phyloP scores from a whole-genome alignment of 2,888 invertebrate genomes.

The Spilosoma lubricipeda region DNA sequence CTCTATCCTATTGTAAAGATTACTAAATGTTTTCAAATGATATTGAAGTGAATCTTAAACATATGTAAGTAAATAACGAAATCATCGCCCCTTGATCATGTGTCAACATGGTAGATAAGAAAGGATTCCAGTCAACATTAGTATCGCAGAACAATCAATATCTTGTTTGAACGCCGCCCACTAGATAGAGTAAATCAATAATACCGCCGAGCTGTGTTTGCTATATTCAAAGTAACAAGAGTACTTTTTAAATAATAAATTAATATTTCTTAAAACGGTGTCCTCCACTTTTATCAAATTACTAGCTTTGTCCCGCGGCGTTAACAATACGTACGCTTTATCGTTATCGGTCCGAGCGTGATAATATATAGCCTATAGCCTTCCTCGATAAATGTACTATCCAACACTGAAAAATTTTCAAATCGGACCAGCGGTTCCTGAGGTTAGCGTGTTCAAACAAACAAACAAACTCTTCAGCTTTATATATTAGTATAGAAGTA shows the following conservation, averaged over 20 bases:
- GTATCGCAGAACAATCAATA: conserved; percentile 74
- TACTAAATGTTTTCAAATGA: not conserved
- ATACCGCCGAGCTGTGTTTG: conserved; percentile 35
- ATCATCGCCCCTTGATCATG: conserved; percentile 44
- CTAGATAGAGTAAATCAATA: conserved; percentile 66
- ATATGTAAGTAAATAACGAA: conserved; percentile 24
- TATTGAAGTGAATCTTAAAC: conserved; percentile 5
- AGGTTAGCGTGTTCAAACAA: too few relatives aligned
- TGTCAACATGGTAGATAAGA: conserved; percentile 63
- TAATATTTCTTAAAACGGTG: too few relatives aligned
- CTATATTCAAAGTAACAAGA: not conserved
- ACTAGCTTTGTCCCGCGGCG: too few relatives aligned
- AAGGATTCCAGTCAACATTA: conserved; percentile 56
- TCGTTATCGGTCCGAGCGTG: too few relatives aligned
- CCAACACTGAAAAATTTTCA: too few relatives aligned
- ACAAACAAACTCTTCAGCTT: too few relatives aligned
- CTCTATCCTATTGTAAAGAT: not conserved
- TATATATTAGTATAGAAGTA: too few relatives aligned
- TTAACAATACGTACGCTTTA: too few relatives aligned
- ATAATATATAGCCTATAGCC: too few relatives aligned
- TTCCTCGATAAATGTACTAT: too few relatives aligned
- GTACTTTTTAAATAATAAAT: not conserved
- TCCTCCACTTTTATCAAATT: too few relatives aligned
- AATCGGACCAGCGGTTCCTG: too few relatives aligned
- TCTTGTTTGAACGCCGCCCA: conserved; percentile 61